Evolutionary conservation across 2,113 vertebrate species (phyloP).

Genomic region (Ammodytes marinus): DNA sequence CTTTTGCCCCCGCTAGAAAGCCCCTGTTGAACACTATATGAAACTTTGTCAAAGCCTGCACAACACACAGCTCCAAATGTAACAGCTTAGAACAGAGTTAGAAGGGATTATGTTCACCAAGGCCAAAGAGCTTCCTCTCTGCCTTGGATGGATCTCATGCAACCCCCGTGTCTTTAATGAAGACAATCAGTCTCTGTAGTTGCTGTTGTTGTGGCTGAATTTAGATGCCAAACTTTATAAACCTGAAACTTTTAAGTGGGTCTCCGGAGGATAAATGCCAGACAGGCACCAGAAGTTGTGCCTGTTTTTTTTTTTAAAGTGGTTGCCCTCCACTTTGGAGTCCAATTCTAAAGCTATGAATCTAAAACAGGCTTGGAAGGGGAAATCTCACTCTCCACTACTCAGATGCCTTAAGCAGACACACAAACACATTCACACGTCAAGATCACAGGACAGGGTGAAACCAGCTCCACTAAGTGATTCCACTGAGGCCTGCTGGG

Average conservation of each 20-base stretch:
- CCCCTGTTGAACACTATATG: neutral
- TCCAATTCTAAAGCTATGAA: slow-evolving; percentile 76
- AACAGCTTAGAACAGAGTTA: neutral
- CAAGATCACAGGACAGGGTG: slow-evolving; percentile 34
- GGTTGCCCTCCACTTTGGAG: slow-evolving; percentile 55
- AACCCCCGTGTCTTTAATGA: neutral
- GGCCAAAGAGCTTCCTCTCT: neutral
- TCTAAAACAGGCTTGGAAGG: slow-evolving; percentile 69
- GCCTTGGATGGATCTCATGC: neutral
- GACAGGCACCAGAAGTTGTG: slow-evolving; percentile 53
- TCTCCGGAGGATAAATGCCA: slow-evolving; percentile 44
- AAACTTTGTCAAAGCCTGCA: neutral
- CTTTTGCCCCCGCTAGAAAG: too few species aligned
- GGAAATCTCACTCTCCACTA: slow-evolving; percentile 52
- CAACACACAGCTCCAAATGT: neutral
- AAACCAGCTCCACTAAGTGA: slow-evolving; percentile 61
- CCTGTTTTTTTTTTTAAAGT: slow-evolving; percentile 54
- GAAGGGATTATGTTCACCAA: neutral
- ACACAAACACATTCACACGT: slow-evolving; percentile 22
- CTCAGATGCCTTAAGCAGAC: slow-evolving; percentile 43
- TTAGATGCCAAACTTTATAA: slow-evolving; percentile 43
- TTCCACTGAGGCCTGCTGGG: slow-evolving; percentile 36
- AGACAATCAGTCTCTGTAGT: neutral
- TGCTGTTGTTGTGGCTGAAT: slow-evolving; percentile 28
- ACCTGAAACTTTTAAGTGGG: slow-evolving; percentile 57